Evolutionary conservation across 2,888 invertebrate genomes (phyloP), one percentile per base, ranked within the genome.

Genomic region (Dusona sp.): DNA sequence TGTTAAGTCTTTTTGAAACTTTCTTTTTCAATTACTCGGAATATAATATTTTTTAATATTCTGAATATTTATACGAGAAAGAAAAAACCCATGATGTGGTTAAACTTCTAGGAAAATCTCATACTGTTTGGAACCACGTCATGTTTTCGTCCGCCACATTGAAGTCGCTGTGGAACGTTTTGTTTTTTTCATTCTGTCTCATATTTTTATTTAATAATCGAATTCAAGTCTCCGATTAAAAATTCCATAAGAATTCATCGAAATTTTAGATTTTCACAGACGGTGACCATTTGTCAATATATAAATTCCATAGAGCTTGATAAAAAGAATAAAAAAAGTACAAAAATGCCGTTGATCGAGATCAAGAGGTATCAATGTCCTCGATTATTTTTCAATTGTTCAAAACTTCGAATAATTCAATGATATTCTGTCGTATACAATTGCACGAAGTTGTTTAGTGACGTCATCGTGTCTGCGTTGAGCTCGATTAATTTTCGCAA

Each of bases 401-500:
- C n/a, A 25, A 42, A 19, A 61, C 8, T 61, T 42, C 29, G 19
- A 42, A 29, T 25, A 22, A 61, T 61, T 61, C 16, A 11, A 42
- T 3, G 19, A 73, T 22, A 2, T 13, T 9, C 48, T 7, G 8
- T 38, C n/a, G 3, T 54, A 36, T 36, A 9, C 51, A 51, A 51
- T 25, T 6, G 11, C 13, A n/a, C n/a, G 2, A 2, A 42, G 19
- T 8, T 54, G 7, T 65, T 81, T 67, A 33, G 9, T 45, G 61
- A 68, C 68, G 36, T 79, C 19, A 29, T 36, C 36, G 33, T 64
- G 22, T 22, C n/a, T 22, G n/a, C 42, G 13, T 54, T 42, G 29
- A 36, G 51, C 36, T 42, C 67, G 48, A 79, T 79, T 79, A 83
- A 74, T 83, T 83, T 22, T 45, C 75, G 3, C 13, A 22, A 19